phyloP scores from a whole-genome alignment of 2,113 vertebrate species.

The Pan paniscus region DNA sequence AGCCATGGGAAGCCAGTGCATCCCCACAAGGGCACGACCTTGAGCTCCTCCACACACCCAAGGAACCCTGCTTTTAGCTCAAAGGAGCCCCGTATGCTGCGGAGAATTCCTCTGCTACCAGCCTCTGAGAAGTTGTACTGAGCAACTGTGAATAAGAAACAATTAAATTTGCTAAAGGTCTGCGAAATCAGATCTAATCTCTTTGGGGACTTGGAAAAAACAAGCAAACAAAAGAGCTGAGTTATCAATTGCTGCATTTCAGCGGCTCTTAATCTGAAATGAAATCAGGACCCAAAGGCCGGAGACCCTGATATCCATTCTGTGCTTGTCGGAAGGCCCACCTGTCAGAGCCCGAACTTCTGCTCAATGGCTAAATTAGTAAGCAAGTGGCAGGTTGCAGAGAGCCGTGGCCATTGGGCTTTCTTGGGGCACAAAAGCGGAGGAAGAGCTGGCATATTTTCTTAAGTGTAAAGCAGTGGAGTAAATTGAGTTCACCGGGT shows the following conservation, averaged over 20 bases:
- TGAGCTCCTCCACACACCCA: neutral
- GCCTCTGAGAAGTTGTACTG: conserved; percentile 59
- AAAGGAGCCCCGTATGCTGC: neutral
- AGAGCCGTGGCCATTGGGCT: conserved; percentile 35
- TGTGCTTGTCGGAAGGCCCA: conserved; percentile 52
- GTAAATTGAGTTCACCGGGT: conserved; percentile 87
- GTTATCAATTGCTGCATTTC: conserved; percentile 78
- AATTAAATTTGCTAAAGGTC: conserved; percentile 81
- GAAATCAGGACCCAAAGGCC: conserved; percentile 76
- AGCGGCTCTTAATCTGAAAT: conserved; percentile 80
- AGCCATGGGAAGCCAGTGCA: accelerated
- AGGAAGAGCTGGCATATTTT: conserved; percentile 70
- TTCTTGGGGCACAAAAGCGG: conserved; percentile 49
- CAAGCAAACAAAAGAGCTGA: conserved; percentile 78
- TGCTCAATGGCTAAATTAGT: conserved; percentile 62
- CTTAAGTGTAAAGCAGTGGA: conserved; percentile 75
- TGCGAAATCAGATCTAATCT: conserved; percentile 76
- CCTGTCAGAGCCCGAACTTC: conserved; percentile 49
- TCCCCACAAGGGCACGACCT: accelerated
- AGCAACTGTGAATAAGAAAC: conserved; percentile 73
- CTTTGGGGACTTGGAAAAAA: conserved; percentile 71
- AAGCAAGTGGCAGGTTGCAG: neutral
- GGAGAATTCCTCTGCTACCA: conserved; percentile 8
- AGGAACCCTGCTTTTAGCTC: neutral
- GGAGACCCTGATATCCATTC: conserved; percentile 69